These are phyloP conservation scores for Parauchenoglanis punctatus DNA, from an alignment of 2,797 vertebrate species.

Conservation along the genomic window DNA sequence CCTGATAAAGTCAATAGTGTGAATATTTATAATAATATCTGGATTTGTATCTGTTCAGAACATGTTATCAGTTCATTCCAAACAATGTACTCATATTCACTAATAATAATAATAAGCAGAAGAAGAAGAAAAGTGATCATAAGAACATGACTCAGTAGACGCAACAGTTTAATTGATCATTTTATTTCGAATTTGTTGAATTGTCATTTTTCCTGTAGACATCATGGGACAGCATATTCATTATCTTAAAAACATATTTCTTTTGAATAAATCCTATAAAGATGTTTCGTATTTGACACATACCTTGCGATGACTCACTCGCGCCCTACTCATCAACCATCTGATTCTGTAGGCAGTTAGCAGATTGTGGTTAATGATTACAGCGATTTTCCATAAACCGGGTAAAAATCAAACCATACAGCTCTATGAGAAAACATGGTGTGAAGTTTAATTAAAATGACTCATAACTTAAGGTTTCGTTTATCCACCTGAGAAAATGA, in stretches of 20 bases:
- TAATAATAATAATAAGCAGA: not conserved
- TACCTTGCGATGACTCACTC: not conserved
- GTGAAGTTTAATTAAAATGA: constrained; percentile 12
- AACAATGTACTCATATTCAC: not conserved
- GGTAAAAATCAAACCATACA: not conserved
- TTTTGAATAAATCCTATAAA: not conserved
- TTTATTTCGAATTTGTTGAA: not conserved
- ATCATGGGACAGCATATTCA: not conserved
- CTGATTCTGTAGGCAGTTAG: not conserved
- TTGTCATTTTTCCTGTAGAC: not conserved
- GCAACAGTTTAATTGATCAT: not conserved
- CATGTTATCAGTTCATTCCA: not conserved
- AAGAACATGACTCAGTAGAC: not conserved
- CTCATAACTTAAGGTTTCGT: not conserved
- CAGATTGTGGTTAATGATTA: not conserved
- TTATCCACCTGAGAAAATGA: constrained; percentile 2
- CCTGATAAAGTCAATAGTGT: not conserved
- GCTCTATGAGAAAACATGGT: not conserved
- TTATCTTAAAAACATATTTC: too few relatives aligned
- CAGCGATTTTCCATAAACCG: not conserved
- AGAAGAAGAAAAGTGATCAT: not conserved
- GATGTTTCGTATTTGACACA: not conserved
- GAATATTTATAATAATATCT: not conserved
- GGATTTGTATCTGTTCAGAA: not conserved
- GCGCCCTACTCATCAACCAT: not conserved